A percentile compares a stretch with the other conserved stretches of the same genome.
Conservation (phyloP, 2,797 vertebrate species). For the Cyclura pinguis region DNA sequence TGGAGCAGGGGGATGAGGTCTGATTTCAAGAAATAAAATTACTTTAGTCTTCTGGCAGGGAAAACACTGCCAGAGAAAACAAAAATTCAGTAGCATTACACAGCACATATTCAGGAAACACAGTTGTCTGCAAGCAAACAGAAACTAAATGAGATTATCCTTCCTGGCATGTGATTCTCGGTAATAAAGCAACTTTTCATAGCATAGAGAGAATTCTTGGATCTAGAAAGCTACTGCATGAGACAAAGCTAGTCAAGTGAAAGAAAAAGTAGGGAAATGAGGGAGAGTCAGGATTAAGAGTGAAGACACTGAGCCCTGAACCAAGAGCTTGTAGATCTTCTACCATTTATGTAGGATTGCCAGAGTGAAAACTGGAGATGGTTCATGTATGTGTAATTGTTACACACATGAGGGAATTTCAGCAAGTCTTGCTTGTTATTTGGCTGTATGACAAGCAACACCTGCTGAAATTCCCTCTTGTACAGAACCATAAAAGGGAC, state of each 20-base stretch:
- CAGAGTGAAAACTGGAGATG: too few relatives aligned
- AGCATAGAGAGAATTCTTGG: background rate
- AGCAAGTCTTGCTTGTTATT: too few relatives aligned
- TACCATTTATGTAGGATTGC: too few relatives aligned
- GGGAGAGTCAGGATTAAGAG: too few relatives aligned
- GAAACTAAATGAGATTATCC: constrained; percentile 44
- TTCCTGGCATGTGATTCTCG: background rate
- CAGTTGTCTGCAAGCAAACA: constrained; percentile 35
- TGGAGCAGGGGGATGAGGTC: background rate
- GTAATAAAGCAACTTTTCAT: background rate
- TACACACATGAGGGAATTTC: too few relatives aligned
- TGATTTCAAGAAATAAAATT: constrained; percentile 34
- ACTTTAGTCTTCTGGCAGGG: constrained; percentile 42
- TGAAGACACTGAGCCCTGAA: too few relatives aligned
- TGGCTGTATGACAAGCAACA: too few relatives aligned
- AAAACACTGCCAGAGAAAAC: constrained; percentile 46
- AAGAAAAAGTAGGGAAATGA: background rate
- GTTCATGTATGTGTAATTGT: too few relatives aligned
- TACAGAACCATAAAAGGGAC: too few relatives aligned
- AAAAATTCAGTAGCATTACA: background rate
- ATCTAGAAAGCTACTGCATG: background rate
- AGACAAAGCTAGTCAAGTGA: background rate
- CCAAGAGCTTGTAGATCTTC: too few relatives aligned
- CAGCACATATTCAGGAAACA: constrained; percentile 35
- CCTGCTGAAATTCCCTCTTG: too few relatives aligned